Evolutionary conservation across 2,113 vertebrate genomes (phyloP), one percentile per base, ranked within the genome.

Genomic region (Hystrix cristata): DNA sequence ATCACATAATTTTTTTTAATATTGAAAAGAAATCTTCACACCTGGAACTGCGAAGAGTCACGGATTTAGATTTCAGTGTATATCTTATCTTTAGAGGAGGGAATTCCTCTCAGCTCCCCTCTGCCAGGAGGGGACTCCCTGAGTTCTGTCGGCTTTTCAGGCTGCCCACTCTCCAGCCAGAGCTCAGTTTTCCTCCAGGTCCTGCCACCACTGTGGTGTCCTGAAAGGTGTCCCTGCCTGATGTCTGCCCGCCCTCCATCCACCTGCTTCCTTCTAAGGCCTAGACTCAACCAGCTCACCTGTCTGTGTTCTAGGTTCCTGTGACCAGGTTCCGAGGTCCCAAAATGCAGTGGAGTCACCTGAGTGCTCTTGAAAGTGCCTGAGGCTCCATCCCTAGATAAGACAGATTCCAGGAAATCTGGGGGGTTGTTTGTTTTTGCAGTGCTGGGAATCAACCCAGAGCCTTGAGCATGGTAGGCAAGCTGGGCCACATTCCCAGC

Each of bases 1-100:
- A 82, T 15, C 53, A 53, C 27, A 46, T 10, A 34, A 25, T 72
- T 95, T 71, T 79, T 55, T 90, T 83, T 31, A n/a, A 60, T n/a
- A 16, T 64, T 48, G 74, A 87, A 86, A 88, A 95, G 55, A 94
- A 89, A 74, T 74, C 64, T 46, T 94, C 46, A 53, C 21, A 19
- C 46, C 29, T 51, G n/a, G 89, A 78, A 57, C 43, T 46, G n/a
- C 18, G 60, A 76, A 46, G 53, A 65, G 55, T 53, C 57, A 12
- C 48, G 11, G 25, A 76, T 8, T 9, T 34, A 21, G 48, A 59
- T 78, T 57, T 57, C 12, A n/a, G 46, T 34, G 23, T 85, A 38
- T 38, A 7, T 81, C 51, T 88, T 46, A 14, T 87, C 13, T 59
- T 48, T 87, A 53, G 79, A 55, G 84, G 31, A 31, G 14, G 19